Conservation (phyloP, 2,888 invertebrate genomes). For the Apoda limacodes region DNA sequence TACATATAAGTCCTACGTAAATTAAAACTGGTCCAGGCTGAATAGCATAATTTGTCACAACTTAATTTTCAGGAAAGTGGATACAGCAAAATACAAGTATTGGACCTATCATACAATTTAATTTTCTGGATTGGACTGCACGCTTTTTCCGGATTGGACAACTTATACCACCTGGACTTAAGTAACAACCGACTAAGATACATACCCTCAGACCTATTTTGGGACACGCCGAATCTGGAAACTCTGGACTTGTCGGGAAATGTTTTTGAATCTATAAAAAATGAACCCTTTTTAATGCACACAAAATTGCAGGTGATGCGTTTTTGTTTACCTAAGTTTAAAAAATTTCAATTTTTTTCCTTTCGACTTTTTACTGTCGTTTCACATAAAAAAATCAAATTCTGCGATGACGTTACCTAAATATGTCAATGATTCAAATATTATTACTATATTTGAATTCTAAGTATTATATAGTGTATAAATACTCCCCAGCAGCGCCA, state of each 20-base stretch:
- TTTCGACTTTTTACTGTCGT: neutral
- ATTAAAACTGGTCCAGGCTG: neutral
- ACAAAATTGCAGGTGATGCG: conserved; percentile 52
- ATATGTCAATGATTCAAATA: no score
- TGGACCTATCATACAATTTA: conserved; percentile 70
- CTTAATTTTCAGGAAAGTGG: conserved; percentile 51
- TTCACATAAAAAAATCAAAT: no score
- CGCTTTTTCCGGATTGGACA: conserved; percentile 65
- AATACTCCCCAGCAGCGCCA: no score
- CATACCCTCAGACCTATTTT: conserved; percentile 66
- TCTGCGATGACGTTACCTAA: no score
- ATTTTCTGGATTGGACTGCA: conserved; percentile 73
- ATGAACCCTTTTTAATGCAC: conserved; percentile 70
- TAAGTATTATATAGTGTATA: no score
- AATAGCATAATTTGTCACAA: neutral
- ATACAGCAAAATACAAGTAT: conserved; percentile 52
- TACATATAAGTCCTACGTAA: no score
- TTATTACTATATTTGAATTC: no score
- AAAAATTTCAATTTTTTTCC: neutral
- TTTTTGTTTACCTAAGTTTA: neutral
- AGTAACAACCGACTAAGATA: conserved; percentile 72
- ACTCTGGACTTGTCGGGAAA: conserved; percentile 72
- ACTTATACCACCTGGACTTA: conserved; percentile 66
- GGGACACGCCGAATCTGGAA: conserved; percentile 60
- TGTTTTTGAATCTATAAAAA: conserved; percentile 66